Base-by-base conservation (phyloP, 2,113 vertebrate species). In the Phodopus roborovskii region DNA sequence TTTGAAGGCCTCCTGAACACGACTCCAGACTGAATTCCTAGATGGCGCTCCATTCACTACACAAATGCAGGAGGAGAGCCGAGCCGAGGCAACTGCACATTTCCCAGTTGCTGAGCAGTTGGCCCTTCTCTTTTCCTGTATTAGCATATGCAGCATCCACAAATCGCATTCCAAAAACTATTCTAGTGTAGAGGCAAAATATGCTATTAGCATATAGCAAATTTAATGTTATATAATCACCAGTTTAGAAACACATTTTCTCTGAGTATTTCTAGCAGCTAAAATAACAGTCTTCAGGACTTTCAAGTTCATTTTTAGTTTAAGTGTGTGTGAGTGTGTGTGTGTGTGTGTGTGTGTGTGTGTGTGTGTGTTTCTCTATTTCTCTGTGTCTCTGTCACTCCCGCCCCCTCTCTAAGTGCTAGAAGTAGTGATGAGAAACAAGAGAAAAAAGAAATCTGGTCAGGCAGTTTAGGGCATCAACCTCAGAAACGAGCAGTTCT, bases 121-220 rank as follows among this genome's bases (percentile, higher is more conserved):
- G 53, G 50, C 85, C 9, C 53, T 50, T 56, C 60, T 66, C 53
- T 92, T 58, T 87, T 53, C 36, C 48, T 48, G 30, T 75, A n/a
- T 71, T 75, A 83, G 16, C 48, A 92, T 74, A 70, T 2, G 53
- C 24, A 78, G 50, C 33, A 1, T 48, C 48, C 17, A 86, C 74
- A 94, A 96, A 92, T 92, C 78, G 95, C 42, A 85, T 56, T 87
- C 9, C 53, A 87, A 94, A 85, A 36, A 33, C 22, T 90, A 87
- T 92, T 71, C 79, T 45, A 82, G 48, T 88, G 85, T 66, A 89
- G 74, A 94, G 84, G n/a, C n/a, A 94, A 96, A 94, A 75, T 89
- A 81, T 66, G 42, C 33, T 77, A 85, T 58, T 93, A 90, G 75
- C 79, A 60, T 64, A 93, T 70, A 91, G 79, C 56, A 79, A 88